These are phyloP conservation scores for Delichon dasypus DNA, from an alignment of 2,797 vertebrate genomes.

Conservation along the genomic window DNA sequence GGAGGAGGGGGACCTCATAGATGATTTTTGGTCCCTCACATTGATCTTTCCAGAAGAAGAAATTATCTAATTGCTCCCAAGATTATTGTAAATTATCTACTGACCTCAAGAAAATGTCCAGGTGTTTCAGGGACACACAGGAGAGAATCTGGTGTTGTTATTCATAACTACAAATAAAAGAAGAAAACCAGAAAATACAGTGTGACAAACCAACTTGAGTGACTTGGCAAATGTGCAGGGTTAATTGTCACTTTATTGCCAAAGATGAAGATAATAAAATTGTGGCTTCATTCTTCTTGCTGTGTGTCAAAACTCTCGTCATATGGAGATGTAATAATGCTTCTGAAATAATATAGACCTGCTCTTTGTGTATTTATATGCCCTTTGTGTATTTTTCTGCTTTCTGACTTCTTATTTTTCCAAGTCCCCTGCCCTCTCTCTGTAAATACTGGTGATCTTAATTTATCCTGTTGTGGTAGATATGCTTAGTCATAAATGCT, in stretches of 20 bases:
- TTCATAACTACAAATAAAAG: background rate
- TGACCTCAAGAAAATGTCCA: background rate
- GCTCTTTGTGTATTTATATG: background rate
- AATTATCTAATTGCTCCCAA: background rate
- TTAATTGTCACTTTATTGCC: slow-evolving; percentile 14
- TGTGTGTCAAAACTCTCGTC: background rate
- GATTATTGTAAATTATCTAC: background rate
- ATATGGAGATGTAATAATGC: background rate
- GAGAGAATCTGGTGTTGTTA: background rate
- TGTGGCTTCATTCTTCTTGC: background rate
- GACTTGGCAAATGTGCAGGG: background rate
- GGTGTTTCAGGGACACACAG: background rate
- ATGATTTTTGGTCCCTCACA: background rate
- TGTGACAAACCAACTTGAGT: background rate
- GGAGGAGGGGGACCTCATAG: background rate
- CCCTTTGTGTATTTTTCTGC: background rate
- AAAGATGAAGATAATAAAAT: background rate
- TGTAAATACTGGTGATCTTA: background rate
- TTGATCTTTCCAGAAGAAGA: background rate
- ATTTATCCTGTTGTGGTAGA: background rate
- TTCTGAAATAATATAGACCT: background rate
- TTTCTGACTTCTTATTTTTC: slow-evolving; percentile 11
- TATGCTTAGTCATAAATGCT: background rate
- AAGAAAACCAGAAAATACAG: background rate
- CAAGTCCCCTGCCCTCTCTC: background rate